These are phyloP conservation scores for Ophiothrix spiculata DNA, from an alignment of 35 echinoderm and acorn worm genomes.

Conservation along the genomic window DNA sequence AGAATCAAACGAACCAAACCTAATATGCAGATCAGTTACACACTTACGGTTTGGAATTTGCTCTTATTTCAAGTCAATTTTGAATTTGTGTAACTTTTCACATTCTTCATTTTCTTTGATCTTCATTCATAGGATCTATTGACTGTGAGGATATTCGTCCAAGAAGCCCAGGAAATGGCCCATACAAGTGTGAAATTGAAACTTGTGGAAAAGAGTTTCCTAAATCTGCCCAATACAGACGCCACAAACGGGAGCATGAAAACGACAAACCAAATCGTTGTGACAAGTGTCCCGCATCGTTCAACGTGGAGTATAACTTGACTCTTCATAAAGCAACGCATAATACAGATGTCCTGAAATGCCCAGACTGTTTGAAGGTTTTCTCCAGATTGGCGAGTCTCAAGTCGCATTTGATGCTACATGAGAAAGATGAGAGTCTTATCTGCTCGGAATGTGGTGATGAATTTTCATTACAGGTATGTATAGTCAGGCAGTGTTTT, in stretches of 20 bases:
- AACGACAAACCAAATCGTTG: slow-evolving; percentile 87
- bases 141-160: slow-evolving; percentile 17
- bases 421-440: slow-evolving; percentile 84
- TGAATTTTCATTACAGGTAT: slow-evolving; percentile 90
- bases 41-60: too few species aligned
- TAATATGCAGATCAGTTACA: too few species aligned
- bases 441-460: slow-evolving; percentile 94
- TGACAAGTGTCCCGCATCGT: slow-evolving; percentile 61
- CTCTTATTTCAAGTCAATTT: too few species aligned
- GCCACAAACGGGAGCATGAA: slow-evolving; percentile 70
- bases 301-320: slow-evolving; percentile 96
- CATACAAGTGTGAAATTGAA: slow-evolving; percentile 66
- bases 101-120: too few species aligned
- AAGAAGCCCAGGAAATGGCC: slow-evolving; percentile 45
- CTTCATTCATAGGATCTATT: too few species aligned
- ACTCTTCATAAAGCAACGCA: slow-evolving; percentile 87
- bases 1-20: too few species aligned
- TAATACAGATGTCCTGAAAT: slow-evolving; percentile 55
- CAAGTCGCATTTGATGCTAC: slow-evolving; percentile 91
- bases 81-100: too few species aligned
- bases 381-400: slow-evolving; percentile 92
- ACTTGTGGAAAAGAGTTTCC: slow-evolving; percentile 66
- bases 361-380: slow-evolving; percentile 86
- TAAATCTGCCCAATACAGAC: slow-evolving; percentile 50
- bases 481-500: too few species aligned